phyloP scores from a whole-genome alignment of 2,888 invertebrate genomes.

The Sinohyriopsis cumingii region DNA sequence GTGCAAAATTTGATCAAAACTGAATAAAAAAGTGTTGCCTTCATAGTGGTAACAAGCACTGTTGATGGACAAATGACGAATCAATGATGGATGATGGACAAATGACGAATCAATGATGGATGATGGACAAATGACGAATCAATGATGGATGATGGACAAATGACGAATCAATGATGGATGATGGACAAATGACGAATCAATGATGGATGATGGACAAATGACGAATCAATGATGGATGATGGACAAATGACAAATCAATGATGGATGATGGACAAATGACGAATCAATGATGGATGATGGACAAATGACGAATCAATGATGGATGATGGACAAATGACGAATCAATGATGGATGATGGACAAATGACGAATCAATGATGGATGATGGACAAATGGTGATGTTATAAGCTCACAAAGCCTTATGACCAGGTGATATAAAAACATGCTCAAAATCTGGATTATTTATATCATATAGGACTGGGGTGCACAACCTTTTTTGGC shows the following conservation, averaged over 20 bases:
- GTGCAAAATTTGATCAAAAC: constrained; percentile 1
- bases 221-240: no score
- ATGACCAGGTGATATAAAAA: no score
- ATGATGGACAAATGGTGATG: background rate
- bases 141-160: constrained; percentile 1
- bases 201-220: no score
- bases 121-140: background rate
- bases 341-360: constrained; percentile 1
- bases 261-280: no score
- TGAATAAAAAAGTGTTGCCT: background rate
- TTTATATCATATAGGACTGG: no score
- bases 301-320: background rate
- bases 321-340: background rate
- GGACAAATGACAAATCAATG: no score
- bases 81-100: background rate
- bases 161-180: constrained; percentile 2
- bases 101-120: constrained; percentile 2
- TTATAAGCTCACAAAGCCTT: background rate
- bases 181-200: no score
- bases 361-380: constrained; percentile 1
- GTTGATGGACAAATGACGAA: background rate
- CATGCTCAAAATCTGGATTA: no score
- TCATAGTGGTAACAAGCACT: constrained; percentile 1
- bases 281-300: no score
- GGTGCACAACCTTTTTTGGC: no score